Conservation (phyloP, 2,797 vertebrate species). For the Coendou prehensilis region DNA sequence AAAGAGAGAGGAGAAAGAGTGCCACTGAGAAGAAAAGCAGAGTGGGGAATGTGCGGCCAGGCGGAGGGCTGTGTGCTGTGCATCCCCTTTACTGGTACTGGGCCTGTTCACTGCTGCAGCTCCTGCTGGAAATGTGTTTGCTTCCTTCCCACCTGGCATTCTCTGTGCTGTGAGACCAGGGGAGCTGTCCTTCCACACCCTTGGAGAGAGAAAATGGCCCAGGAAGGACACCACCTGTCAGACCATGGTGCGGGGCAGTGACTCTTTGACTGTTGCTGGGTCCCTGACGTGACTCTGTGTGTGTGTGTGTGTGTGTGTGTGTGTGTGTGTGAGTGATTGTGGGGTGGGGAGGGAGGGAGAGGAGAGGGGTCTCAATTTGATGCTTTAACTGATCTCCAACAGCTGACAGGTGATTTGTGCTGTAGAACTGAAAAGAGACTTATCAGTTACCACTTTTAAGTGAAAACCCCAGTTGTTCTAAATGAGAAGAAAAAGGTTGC, state of each 20-base stretch:
- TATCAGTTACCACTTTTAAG: conserved; percentile 79
- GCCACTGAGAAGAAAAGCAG: conserved; percentile 76
- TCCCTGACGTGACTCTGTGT: conserved; percentile 62
- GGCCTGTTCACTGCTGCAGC: conserved; percentile 83
- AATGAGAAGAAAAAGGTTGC: conserved; percentile 77
- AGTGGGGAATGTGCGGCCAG: conserved; percentile 38
- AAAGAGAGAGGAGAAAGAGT: conserved; percentile 73
- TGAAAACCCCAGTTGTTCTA: conserved; percentile 73
- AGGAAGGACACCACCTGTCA: conserved; percentile 60
- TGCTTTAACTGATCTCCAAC: conserved; percentile 86
- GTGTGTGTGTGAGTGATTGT: conserved; percentile 65
- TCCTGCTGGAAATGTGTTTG: conserved; percentile 73
- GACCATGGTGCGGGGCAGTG: conserved; percentile 7
- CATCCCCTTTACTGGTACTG: conserved; percentile 81
- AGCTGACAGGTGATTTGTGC: conserved; percentile 77
- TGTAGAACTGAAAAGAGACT: conserved; percentile 79
- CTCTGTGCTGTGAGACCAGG: conserved; percentile 67
- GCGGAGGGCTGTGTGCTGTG: conserved; percentile 72
- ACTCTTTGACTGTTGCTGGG: conserved; percentile 63
- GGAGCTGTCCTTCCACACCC: conserved; percentile 78
- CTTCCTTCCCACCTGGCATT: conserved; percentile 82
- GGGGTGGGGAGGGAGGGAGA: conserved; percentile 58
- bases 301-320: conserved; percentile 67
- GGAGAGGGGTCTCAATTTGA: conserved; percentile 80
- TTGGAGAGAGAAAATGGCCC: conserved; percentile 79